Base-by-base conservation (phyloP, 2,113 vertebrate genomes). In the Planiliza haematocheilus region DNA sequence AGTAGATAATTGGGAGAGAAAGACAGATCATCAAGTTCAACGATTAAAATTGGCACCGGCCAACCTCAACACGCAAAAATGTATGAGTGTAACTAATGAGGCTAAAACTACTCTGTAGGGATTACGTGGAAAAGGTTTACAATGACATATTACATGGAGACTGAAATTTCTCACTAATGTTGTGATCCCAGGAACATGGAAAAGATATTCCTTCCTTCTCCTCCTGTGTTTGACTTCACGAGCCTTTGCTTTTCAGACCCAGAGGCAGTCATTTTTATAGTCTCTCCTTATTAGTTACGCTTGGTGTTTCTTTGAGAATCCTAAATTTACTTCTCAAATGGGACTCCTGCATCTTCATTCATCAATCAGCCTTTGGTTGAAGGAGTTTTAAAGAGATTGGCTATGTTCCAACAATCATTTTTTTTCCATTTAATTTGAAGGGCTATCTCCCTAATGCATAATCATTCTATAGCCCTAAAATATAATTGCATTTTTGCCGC, bases 1-100 rank as follows among this genome's bases (percentile, higher is more conserved):
- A 30, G 63, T 9, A 18, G 57, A 52, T 87, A 86, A 88, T 86
- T 86, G 51, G 65, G 24, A 36, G 70, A 46, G 67, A 78, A 73
- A 68, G 87, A 73, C 43, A 37, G 74, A 88, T 89, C 77, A 74
- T 79, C 76, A 67, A 70, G 83, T 89, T 89, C 74, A 81, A 65
- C 78, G 57, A 84, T 91, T 89, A 74, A 66, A 77, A 79, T 10
- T 50, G 24, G 20, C 58, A 60, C 60, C 57, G 53, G 16, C 21
- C 53, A 76, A 77, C 70, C 60, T 82, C 58, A 46, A 39, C 49
- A 65, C 79, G 50, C 61, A 72, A 74, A 88, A 74, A 80, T 68
- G 34, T 50, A 18, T 20, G 50, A 72, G 65, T 79, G 68, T 43
- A 30, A 56, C 39, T 83, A 75, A 90, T 83, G 74, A 70, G 30